These are phyloP conservation scores for Sogatella furcifera DNA, from an alignment of 1,140 invertebrate genomes.

Conservation along the genomic window DNA sequence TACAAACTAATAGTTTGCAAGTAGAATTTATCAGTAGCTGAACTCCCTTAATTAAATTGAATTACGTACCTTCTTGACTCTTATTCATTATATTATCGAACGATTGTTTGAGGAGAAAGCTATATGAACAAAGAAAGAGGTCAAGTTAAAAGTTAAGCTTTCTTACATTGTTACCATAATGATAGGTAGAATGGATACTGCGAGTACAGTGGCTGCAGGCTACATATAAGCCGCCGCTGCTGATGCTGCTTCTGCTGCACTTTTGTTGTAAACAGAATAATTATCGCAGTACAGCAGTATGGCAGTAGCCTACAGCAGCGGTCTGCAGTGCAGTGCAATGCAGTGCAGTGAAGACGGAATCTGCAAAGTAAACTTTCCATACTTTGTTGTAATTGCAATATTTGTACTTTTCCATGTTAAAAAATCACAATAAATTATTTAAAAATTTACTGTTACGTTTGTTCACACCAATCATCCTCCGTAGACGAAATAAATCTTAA, in stretches of 20 bases:
- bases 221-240: not conserved
- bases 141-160: constrained; percentile 11
- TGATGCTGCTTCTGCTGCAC: not conserved
- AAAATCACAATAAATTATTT: constrained; percentile 25
- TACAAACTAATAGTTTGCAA: constrained; percentile 7
- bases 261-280: too few species aligned
- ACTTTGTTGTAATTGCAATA: constrained; percentile 25
- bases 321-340: constrained; percentile 5
- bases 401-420: constrained; percentile 25
- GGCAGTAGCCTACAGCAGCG: constrained; percentile 7
- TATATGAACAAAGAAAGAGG: constrained; percentile 15
- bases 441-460: constrained; percentile 14
- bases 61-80: constrained; percentile 18
- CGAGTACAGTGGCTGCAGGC: not conserved
- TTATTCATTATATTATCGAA: not conserved
- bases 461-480: not conserved
- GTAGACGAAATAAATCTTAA: too few species aligned
- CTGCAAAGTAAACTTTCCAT: constrained; percentile 21
- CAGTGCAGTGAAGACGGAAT: constrained; percentile 8
- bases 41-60: constrained; percentile 11
- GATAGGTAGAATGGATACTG: constrained; percentile 3
- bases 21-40: not conserved
- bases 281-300: not conserved
- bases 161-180: constrained; percentile 22
- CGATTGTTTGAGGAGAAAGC: not conserved